Evolutionary conservation across 2,797 vertebrate genomes (phyloP), one percentile per base, ranked within the genome.

Genomic region (Clarias fuscus): DNA sequence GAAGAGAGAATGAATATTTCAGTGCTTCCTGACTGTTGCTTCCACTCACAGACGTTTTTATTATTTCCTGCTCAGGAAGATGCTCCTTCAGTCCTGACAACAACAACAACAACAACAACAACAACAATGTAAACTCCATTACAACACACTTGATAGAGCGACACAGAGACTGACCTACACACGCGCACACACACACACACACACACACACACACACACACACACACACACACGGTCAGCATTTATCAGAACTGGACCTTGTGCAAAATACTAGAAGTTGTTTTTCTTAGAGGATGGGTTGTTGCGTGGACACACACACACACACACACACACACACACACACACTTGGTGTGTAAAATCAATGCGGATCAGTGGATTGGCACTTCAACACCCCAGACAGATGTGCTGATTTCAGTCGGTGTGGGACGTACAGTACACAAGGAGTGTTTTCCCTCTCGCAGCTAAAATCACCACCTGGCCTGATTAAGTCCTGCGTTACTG

Each of bases 1-100:
- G 43, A 18, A 30, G 56, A 11, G 27, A 18, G n/a, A 58, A 30
- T 77, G 37, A 77, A 59, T 17, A 33, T 5, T 59, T 77, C 30
- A 59, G 17, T 4, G 1, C 18, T 24, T 37, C 59, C 37, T 15
- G 73, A 30, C 48, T 56, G 73, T 76, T 30, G 3, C 53, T 78
- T 22, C 22, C 18, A 78, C 27, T 33, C 76, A 18, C 30, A 62
- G 30, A 2, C 13, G 7, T 79, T 79, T 76, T 76, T 76, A 79
- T 79, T 79, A 79, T 79, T 79, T 79, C 61, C 24, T 78, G 27
- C 76, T 37, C 0, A 77, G 75, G 43, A 48, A 48, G 43, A 48
- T 40, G 37, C 5, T 71, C 68, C 40, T n/a, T 15, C 13, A 56
- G 48, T 76, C 5, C 43, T n/a, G 24, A 37, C 37, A 37, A 37